These are phyloP conservation scores for Eulemur albifrons DNA, from an alignment of 2,797 vertebrate species.

Conservation along the genomic window DNA sequence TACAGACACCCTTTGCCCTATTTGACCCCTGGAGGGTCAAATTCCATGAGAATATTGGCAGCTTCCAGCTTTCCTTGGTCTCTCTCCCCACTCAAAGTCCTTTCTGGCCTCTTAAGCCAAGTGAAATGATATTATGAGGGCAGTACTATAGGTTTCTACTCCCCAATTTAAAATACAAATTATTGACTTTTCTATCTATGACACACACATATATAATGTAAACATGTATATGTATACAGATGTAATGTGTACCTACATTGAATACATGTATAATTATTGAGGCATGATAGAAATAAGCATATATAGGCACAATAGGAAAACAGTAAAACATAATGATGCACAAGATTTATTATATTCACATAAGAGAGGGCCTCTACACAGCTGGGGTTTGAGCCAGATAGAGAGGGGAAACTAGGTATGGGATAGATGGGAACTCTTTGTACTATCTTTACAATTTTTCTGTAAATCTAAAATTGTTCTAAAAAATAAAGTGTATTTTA, in stretches of 20 bases:
- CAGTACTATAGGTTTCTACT: background rate
- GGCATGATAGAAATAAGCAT: background rate
- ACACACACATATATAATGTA: background rate
- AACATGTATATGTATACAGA: background rate
- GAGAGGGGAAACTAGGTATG: background rate
- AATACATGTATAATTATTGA: background rate
- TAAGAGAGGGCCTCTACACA: background rate
- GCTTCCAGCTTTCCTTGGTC: background rate
- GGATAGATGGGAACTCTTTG: background rate
- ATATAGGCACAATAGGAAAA: background rate
- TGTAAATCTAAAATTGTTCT: constrained; percentile 7
- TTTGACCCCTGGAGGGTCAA: background rate
- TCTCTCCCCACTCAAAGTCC: background rate
- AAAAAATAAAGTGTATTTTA: background rate
- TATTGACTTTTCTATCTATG: background rate
- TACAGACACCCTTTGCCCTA: background rate
- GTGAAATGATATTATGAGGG: background rate
- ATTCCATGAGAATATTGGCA: background rate
- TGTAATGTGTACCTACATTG: background rate
- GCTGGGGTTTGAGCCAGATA: background rate
- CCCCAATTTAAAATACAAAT: background rate
- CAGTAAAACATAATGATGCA: background rate
- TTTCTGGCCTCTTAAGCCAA: background rate
- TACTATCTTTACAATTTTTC: background rate
- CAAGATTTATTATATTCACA: background rate